Evolutionary conservation across 2,113 vertebrate genomes (phyloP).

Genomic region (Ellobius talpinus): DNA sequence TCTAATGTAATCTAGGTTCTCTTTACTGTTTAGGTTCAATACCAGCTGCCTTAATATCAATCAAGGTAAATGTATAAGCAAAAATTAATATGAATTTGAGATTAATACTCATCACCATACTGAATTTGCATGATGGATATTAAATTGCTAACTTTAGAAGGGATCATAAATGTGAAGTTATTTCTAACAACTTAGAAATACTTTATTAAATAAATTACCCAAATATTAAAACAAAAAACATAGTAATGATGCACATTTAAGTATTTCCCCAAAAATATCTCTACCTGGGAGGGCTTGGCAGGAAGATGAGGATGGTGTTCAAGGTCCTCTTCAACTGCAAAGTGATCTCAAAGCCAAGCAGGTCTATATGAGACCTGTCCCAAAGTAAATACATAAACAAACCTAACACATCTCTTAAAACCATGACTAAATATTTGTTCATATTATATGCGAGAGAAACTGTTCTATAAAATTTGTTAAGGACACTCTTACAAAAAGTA

Average conservation of each 20-base stretch:
- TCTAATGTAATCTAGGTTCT: constrained; percentile 24
- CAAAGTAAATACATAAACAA: neutral
- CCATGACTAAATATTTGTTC: neutral
- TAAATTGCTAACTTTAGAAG: neutral
- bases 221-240: neutral
- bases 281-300: neutral
- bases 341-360: neutral
- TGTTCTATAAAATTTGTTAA: neutral
- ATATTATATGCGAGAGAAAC: neutral
- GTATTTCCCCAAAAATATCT: neutral
- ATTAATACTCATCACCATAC: neutral
- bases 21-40: neutral
- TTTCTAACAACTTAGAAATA: neutral
- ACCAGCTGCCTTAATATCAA: constrained; percentile 1
- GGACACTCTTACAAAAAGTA: neutral
- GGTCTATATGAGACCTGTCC: neutral
- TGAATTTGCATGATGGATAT: neutral
- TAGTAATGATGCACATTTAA: neutral
- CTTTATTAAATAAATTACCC: neutral
- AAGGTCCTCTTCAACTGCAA: neutral
- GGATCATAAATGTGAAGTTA: neutral
- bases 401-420: neutral
- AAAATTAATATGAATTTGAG: neutral
- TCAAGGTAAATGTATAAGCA: neutral
- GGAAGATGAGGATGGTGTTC: neutral